Evolutionary conservation across 2,113 vertebrate species (phyloP), one percentile per base, ranked within the genome.

Genomic region (Cyanoramphus novaezelandiae): DNA sequence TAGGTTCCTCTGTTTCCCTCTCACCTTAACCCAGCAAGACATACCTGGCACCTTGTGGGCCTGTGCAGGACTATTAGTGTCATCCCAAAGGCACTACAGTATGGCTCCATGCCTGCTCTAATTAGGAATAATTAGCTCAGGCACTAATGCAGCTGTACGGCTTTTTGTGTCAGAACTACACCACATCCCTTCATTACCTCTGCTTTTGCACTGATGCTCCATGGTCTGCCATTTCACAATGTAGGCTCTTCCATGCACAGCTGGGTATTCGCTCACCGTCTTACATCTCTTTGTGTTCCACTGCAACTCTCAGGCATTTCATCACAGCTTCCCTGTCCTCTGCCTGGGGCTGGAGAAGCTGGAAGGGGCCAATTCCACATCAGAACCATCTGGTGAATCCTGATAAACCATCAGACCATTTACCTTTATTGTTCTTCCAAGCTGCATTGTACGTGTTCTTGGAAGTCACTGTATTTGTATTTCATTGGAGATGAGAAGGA

Each of bases 181-280:
- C 69, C 27, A 5, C 68, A 41, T 79, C 39, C 29, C 55, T 59
- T 77, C 63, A 23, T 49, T 60, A 27, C 27, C 29, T 84, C 81
- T 75, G 64, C 25, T 84, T 86, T 83, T 55, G 41, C 53, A 13
- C 23, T 47, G 50, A 6, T 92, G 80, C 43, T 77, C 33, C 5
- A 0, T 10, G 7, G 20, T 43, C 50, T 84, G 35, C 43, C 0
- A 0, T 67, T 71, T 59, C 0, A 0, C 28, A 29, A 0, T 19
- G 68, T 67, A 46, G 69, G 27, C 35, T 89, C 64, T 68, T 67
- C 68, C 23, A 5, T 19, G 28, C 17, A 7, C 90, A 93, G 49
- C 63, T 57, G 75, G 47, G 18, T 28, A 11, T 86, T 86, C 67
- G 59, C 63, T 88, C 76, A 53, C 55, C 7, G 2, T 71, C 85